Evolutionary conservation across 1,140 invertebrate species (phyloP).

Genomic region (Augochlora pura): DNA sequence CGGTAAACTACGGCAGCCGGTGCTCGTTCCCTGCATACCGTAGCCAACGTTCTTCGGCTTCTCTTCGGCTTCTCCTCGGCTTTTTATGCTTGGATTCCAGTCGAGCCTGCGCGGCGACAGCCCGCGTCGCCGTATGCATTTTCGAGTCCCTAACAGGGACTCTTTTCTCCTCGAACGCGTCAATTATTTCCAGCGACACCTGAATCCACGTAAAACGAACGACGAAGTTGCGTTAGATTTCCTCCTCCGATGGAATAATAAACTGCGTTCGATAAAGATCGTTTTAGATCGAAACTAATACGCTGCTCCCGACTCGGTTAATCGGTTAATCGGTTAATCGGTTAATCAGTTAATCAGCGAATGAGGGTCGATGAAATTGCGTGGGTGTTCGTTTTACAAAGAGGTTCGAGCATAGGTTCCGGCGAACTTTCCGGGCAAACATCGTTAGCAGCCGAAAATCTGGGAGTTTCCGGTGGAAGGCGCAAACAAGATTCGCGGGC

Average conservation of each 20-base stretch:
- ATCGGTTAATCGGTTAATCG: no score
- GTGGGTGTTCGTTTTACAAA: not conserved
- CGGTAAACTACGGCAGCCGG: slow-evolving; percentile 53
- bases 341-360: no score
- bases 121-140: slow-evolving; percentile 28
- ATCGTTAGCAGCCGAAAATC: not conserved
- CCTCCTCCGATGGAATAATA: no score
- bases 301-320: no score
- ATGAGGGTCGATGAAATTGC: not conserved
- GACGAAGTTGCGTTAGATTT: no score
- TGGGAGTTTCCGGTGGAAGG: not conserved
- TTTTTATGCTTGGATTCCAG: slow-evolving; percentile 55
- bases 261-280: no score
- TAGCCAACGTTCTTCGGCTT: not conserved
- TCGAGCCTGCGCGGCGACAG: slow-evolving; percentile 26
- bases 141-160: not conserved
- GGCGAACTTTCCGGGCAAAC: not conserved
- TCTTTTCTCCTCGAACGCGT: not conserved
- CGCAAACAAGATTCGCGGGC: slow-evolving; percentile 7
- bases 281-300: no score
- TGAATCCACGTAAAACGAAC: no score
- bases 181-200: no score
- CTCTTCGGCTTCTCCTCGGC: slow-evolving; percentile 18
- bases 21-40: slow-evolving; percentile 53
- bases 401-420: not conserved